Evolutionary conservation across 2,797 vertebrate genomes (phyloP), one percentile per base, ranked within the genome.

Genomic region (Paedocypris micromegethes): DNA sequence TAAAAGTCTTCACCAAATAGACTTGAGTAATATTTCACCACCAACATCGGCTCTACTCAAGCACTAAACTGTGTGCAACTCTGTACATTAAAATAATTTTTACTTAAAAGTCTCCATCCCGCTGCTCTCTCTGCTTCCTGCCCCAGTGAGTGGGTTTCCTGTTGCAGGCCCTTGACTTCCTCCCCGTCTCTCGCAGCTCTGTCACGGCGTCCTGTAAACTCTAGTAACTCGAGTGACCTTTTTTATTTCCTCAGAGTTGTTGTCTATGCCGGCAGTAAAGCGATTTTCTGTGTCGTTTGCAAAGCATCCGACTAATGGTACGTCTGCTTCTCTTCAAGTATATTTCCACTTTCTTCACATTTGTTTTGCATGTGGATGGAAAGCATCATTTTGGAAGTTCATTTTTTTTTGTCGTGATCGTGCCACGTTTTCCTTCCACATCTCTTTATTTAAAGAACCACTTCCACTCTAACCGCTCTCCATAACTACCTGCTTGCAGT

Each of bases 201-300:
- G 9, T 66, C 50, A 65, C 47, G 75, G 71, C 81, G 71, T 63
- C 54, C 78, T 75, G 70, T 72, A 56, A 87, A 84, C 85, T 85
- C 81, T 85, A 83, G 91, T 91, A 91, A 94, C 88, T 76, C 85
- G 88, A 89, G 92, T 93, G 88, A 92, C 90, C 88, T 93, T 92
- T 91, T 91, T 97, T 96, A 91, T 96, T 93, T 95, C 92, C 92
- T 93, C 97, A 99, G 97, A 98, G 91, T 93, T 98, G 94, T 98
- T 99, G 92, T 97, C 93, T 95, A 97, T 97, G 94, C 95, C 95
- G 93, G 95, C 96, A 91, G 93, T 98, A 96, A 99, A 99, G 92
- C 92, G 96, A 93, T 99, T 99, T 99, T 99, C 97, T 98, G 96
- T 99, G 93, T 99, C 96, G 88, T 98, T 98, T 98, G 97, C 97